Evolutionary conservation across 1,140 invertebrate species (phyloP).

Genomic region (Drosophila ohnishii): DNA sequence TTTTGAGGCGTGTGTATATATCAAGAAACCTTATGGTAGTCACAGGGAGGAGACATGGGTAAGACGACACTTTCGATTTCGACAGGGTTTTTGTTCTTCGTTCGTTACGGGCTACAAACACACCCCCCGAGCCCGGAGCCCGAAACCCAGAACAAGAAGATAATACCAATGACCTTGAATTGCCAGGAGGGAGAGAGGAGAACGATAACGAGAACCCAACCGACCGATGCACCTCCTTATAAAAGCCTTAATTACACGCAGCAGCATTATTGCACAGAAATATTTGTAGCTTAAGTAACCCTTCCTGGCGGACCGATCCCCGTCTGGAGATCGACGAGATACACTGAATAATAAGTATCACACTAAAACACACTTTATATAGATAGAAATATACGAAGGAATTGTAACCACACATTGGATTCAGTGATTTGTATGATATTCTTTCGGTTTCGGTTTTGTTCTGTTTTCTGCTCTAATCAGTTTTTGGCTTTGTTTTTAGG

Average conservation of each 20-base stretch:
- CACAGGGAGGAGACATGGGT: constrained; percentile 17
- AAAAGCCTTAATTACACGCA: constrained; percentile 14
- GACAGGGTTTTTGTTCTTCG: background rate
- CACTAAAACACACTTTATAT: background rate
- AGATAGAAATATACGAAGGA: constrained; percentile 10
- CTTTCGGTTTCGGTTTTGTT: constrained; percentile 1
- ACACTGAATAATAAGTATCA: constrained; percentile 11
- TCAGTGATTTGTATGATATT: constrained; percentile 2
- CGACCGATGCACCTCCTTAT: constrained; percentile 13
- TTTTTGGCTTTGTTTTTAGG: constrained; percentile 26
- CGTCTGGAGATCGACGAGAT: constrained; percentile 8
- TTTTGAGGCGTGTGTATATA: constrained; percentile 14
- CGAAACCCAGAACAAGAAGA: constrained; percentile 2
- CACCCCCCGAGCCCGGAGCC: background rate
- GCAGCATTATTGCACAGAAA: constrained; percentile 12
- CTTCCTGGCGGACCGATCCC: constrained; percentile 18
- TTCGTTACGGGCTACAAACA: constrained; percentile 1
- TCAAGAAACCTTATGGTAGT: constrained; percentile 17
- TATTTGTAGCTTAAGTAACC: constrained; percentile 23
- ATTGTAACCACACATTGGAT: constrained; percentile 17
- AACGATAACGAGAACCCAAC: constrained; percentile 6
- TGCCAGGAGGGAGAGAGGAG: constrained; percentile 2
- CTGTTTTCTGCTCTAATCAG: constrained; percentile 21
- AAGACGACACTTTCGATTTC: constrained; percentile 23
- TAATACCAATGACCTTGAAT: constrained; percentile 19